phyloP scores from a whole-genome alignment of 1,140 invertebrate species.

The Sycophaga agraensis region DNA sequence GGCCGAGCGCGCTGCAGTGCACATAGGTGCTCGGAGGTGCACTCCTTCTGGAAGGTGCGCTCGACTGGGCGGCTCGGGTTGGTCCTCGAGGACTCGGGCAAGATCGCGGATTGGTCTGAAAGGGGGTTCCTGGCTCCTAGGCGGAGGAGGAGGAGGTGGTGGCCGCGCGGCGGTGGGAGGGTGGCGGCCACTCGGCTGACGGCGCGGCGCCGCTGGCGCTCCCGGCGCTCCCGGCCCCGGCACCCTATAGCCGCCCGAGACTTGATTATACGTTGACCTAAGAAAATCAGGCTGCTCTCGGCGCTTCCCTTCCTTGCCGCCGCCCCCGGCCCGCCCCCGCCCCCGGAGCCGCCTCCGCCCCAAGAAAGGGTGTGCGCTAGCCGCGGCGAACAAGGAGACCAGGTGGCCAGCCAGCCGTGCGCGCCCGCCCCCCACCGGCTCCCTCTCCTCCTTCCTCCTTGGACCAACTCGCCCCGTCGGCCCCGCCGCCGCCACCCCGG shows the following conservation, averaged over 20 bases:
- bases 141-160: slow-evolving; percentile 12
- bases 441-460: neutral
- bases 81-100: slow-evolving; percentile 30
- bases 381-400: slow-evolving; percentile 50
- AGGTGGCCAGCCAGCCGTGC: slow-evolving; percentile 46
- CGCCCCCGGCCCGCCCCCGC: slow-evolving; percentile 31
- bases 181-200: neutral
- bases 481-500: too few relatives aligned
- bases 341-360: slow-evolving; percentile 32
- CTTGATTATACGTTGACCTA: slow-evolving; percentile 61
- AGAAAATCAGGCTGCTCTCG: slow-evolving; percentile 56
- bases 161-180: neutral
- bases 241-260: slow-evolving; percentile 36
- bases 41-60: slow-evolving; percentile 27
- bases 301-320: slow-evolving; percentile 27
- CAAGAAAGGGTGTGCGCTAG: slow-evolving; percentile 37
- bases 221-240: slow-evolving; percentile 28
- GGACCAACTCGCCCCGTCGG: neutral
- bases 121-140: slow-evolving; percentile 32
- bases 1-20: neutral
- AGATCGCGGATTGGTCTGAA: slow-evolving; percentile 42
- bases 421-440: neutral
- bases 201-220: neutral
- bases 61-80: slow-evolving; percentile 30
- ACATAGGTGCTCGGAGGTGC: neutral